phyloP scores from a whole-genome alignment of 2,113 vertebrate genomes.

The Planiliza haematocheilus region DNA sequence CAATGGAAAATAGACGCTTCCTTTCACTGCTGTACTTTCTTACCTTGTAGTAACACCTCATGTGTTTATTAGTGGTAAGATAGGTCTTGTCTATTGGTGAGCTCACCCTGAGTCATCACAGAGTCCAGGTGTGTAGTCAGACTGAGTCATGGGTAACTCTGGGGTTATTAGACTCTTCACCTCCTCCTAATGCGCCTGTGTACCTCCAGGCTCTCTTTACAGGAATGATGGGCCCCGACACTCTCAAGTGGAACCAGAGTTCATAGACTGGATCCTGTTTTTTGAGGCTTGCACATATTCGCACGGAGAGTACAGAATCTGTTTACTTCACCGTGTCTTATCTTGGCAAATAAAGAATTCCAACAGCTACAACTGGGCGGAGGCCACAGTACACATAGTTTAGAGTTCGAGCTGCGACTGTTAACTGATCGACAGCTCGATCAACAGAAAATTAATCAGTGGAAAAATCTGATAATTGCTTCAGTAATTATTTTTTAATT shows the following conservation, averaged over 20 bases:
- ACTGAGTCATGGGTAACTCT: slow-evolving; percentile 57
- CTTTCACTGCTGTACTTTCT: slow-evolving; percentile 39
- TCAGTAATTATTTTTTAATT: too few species aligned
- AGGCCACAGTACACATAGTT: too few species aligned
- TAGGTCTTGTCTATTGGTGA: slow-evolving; percentile 38
- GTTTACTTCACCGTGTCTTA: background rate
- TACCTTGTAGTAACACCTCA: slow-evolving; percentile 10
- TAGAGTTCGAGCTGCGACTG: too few species aligned
- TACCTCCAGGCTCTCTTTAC: slow-evolving; percentile 50
- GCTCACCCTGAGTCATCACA: slow-evolving; percentile 61
- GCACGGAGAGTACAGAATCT: slow-evolving; percentile 10
- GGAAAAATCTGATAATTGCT: too few species aligned
- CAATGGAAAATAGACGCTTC: slow-evolving; percentile 28
- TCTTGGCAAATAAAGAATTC: too few species aligned
- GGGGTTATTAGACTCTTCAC: slow-evolving; percentile 31
- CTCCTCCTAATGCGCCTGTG: slow-evolving; percentile 29
- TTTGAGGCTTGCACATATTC: slow-evolving; percentile 20
- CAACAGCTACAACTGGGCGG: too few species aligned
- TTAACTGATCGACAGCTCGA: too few species aligned
- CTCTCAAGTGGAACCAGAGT: slow-evolving; percentile 36
- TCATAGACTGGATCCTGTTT: slow-evolving; percentile 30
- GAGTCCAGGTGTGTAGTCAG: slow-evolving; percentile 75
- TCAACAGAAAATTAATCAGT: too few species aligned
- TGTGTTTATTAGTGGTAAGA: slow-evolving; percentile 42
- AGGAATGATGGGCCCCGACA: slow-evolving; percentile 52